These are phyloP conservation scores for Xenentodon cancila DNA, from an alignment of 2,797 vertebrate genomes.

Conservation along the genomic window DNA sequence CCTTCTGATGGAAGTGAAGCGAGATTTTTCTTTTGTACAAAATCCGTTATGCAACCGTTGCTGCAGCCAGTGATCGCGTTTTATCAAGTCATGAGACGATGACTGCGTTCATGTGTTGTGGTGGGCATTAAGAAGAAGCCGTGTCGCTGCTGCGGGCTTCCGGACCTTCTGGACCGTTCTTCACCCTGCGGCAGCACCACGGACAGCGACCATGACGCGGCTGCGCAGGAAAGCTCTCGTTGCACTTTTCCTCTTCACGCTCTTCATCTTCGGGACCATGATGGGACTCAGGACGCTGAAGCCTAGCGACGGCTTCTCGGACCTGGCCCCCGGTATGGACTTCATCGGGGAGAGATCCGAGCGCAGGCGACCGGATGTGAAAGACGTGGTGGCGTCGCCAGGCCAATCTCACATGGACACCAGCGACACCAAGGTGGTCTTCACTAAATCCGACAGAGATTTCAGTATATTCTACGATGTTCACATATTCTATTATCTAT, in stretches of 20 bases:
- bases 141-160: neutral
- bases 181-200: conserved; percentile 54
- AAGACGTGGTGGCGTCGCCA: conserved; percentile 72
- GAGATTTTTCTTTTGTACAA: no score
- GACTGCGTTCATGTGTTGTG: no score
- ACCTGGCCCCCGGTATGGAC: conserved; percentile 85
- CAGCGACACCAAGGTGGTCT: conserved; percentile 78
- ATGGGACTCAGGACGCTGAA: conserved; percentile 91
- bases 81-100: no score
- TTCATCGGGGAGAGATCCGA: conserved; percentile 77
- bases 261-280: conserved; percentile 91
- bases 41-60: no score
- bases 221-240: conserved; percentile 88
- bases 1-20: conserved; percentile 19
- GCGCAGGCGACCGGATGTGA: conserved; percentile 63
- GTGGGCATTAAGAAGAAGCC: no score
- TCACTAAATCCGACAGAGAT: conserved; percentile 77
- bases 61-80: no score
- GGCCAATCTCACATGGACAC: conserved; percentile 64
- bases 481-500: conserved; percentile 91
- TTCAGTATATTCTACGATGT: conserved; percentile 88
- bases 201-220: conserved; percentile 84
- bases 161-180: neutral
- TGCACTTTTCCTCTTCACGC: conserved; percentile 89
- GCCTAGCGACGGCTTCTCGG: conserved; percentile 88